phyloP scores from a whole-genome alignment of 2,797 vertebrate genomes.

The Pseudochromis fuscus region DNA sequence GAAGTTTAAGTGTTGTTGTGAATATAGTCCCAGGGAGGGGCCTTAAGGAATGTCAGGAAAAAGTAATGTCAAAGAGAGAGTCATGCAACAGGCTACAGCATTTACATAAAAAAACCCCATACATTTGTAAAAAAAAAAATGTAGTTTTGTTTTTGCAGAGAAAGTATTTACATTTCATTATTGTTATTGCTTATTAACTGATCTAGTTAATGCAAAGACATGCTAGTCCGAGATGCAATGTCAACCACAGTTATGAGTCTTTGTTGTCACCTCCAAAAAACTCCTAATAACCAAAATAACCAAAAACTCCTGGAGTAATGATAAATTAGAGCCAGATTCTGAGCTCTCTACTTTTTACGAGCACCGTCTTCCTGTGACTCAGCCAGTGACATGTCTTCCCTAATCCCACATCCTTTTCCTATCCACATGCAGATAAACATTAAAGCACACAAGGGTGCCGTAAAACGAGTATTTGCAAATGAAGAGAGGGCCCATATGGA shows the following conservation, averaged over 20 bases:
- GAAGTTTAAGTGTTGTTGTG: conserved; percentile 46
- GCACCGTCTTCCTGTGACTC: conserved; percentile 46
- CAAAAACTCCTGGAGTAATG: conserved; percentile 12
- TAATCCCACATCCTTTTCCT: conserved; percentile 34
- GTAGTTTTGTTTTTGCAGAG: background rate
- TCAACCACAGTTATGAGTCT: background rate
- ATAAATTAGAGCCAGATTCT: conserved; percentile 45
- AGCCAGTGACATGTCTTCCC: conserved; percentile 32
- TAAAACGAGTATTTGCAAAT: conserved; percentile 51
- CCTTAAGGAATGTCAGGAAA: conserved; percentile 10
- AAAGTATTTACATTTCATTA: background rate
- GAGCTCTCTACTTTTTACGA: conserved; percentile 42
- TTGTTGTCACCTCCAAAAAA: conserved; percentile 1
- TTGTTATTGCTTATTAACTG: background rate
- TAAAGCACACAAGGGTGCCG: conserved; percentile 41
- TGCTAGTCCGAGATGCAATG: conserved; percentile 4
- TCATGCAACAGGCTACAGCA: background rate
- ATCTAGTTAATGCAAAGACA: background rate
- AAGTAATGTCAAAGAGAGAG: conserved; percentile 23
- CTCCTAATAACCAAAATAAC: too few relatives aligned
- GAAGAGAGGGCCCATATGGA: conserved; percentile 34
- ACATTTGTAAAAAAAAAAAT: too few relatives aligned
- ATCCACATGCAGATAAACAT: conserved; percentile 12
- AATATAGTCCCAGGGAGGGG: conserved; percentile 24
- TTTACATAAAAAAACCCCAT: conserved; percentile 16